phyloP scores from a whole-genome alignment of 2,888 invertebrate genomes.

The Pyrrhia umbra region DNA sequence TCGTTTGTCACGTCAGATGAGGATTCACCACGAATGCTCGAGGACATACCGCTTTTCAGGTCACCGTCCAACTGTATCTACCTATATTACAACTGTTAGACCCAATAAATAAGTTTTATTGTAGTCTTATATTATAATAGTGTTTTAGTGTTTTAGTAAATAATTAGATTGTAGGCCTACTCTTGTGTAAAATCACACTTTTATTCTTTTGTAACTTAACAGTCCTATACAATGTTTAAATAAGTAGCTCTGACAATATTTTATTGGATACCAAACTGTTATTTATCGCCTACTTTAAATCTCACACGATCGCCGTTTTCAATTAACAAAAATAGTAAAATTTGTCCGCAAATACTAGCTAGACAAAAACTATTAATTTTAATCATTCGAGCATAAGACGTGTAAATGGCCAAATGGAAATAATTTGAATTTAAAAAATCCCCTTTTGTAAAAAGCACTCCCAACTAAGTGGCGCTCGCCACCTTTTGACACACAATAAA shows the following conservation, averaged over 20 bases:
- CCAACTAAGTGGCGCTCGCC: conserved; percentile 89
- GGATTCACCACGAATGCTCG: conserved; percentile 45
- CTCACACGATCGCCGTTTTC: not conserved
- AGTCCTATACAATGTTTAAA: too few relatives aligned
- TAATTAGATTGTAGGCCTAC: too few relatives aligned
- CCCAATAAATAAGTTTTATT: too few relatives aligned
- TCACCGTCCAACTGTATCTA: too few relatives aligned
- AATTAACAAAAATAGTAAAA: conserved; percentile 13
- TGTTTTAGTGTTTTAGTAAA: too few relatives aligned
- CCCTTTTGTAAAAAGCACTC: conserved; percentile 83
- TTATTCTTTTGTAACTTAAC: too few relatives aligned
- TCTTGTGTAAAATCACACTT: too few relatives aligned
- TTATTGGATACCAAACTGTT: not conserved
- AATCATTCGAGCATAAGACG: conserved; percentile 52
- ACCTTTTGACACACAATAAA: conserved; percentile 90
- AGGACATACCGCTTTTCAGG: conserved; percentile 17
- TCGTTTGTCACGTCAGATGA: conserved; percentile 52
- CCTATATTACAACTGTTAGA: too few relatives aligned
- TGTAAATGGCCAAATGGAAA: conserved; percentile 67
- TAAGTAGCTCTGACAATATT: too few relatives aligned
- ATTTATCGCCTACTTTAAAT: conserved; percentile 3
- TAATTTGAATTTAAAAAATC: conserved; percentile 79
- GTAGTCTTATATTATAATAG: too few relatives aligned
- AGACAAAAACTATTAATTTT: conserved; percentile 47
- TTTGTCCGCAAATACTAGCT: not conserved